Percentiles rank a stretch among this genome's conserved stretches.
Conservation (phyloP, 53 echinoderm and acorn worm species). For the Henricia sp. region DNA sequence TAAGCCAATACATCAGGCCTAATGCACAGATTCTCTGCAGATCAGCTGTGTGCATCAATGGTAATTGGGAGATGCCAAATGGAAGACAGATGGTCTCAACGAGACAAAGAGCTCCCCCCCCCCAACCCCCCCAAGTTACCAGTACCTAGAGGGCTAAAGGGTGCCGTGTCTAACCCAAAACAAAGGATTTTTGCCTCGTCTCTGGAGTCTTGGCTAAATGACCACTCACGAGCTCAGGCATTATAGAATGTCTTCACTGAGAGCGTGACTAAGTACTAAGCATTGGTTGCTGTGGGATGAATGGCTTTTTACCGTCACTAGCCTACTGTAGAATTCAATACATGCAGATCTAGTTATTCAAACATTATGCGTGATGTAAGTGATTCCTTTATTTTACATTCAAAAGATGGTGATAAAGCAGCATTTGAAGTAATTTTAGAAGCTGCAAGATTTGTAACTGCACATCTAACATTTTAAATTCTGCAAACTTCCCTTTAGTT, state of each 20-base stretch:
- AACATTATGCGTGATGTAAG: neutral
- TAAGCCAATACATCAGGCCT: neutral
- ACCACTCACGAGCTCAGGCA: slow-evolving; percentile 42
- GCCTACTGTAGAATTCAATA: neutral
- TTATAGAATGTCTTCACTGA: slow-evolving; percentile 10
- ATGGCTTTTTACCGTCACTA: slow-evolving; percentile 5
- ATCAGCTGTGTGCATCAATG: no score
- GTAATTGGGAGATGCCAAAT: slow-evolving; percentile 10
- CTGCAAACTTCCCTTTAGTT: no score
- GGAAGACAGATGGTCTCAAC: slow-evolving; percentile 39
- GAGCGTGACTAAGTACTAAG: slow-evolving; percentile 54
- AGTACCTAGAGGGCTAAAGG: no score
- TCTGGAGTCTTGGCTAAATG: slow-evolving; percentile 38
- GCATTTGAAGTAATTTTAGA: no score
- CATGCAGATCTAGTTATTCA: neutral
- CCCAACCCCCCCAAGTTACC: slow-evolving; percentile 1
- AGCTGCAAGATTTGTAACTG: no score
- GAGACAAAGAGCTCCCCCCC: slow-evolving; percentile 44
- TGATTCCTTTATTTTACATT: no score
- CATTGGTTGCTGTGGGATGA: neutral
- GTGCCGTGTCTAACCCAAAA: neutral
- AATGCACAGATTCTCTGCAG: no score
- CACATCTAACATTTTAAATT: no score
- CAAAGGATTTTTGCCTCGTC: slow-evolving; percentile 9
- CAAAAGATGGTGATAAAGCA: no score